phyloP scores from a whole-genome alignment of 2,797 vertebrate species.

The Gadopsis marmoratus region DNA sequence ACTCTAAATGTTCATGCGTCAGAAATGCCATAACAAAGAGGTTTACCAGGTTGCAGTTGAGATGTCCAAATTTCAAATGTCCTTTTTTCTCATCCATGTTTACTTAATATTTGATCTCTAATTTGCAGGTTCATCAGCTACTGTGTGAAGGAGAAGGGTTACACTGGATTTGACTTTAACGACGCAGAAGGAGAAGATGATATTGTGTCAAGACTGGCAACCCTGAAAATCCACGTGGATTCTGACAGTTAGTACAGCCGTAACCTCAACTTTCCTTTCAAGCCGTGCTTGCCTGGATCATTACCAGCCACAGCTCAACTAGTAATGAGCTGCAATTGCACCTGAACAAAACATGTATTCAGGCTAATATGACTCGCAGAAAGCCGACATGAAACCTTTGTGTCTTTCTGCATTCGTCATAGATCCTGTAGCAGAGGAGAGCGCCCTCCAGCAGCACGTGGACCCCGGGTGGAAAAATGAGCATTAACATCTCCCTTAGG shows the following conservation, averaged over 20 bases:
- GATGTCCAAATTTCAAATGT: not conserved
- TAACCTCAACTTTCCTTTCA: not conserved
- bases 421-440: slow-evolving; percentile 64
- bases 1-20: too few species aligned
- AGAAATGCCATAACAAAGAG: too few species aligned
- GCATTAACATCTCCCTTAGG: slow-evolving; percentile 43
- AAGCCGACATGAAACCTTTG: not conserved
- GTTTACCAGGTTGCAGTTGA: not conserved
- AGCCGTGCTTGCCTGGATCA: not conserved
- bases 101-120: not conserved
- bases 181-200: slow-evolving; percentile 80
- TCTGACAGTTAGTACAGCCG: slow-evolving; percentile 62
- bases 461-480: slow-evolving; percentile 78
- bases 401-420: slow-evolving; percentile 25
- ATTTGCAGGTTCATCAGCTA: slow-evolving; percentile 81
- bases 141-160: slow-evolving; percentile 77
- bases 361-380: not conserved
- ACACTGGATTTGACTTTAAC: slow-evolving; percentile 76
- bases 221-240: slow-evolving; percentile 71
- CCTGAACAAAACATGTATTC: not conserved
- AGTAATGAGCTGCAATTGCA: not conserved
- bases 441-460: slow-evolving; percentile 70
- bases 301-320: not conserved
- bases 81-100: fast-evolving
- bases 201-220: slow-evolving; percentile 65